These are phyloP conservation scores for Chelon labrosus DNA, from an alignment of 2,797 vertebrate species.

Conservation along the genomic window DNA sequence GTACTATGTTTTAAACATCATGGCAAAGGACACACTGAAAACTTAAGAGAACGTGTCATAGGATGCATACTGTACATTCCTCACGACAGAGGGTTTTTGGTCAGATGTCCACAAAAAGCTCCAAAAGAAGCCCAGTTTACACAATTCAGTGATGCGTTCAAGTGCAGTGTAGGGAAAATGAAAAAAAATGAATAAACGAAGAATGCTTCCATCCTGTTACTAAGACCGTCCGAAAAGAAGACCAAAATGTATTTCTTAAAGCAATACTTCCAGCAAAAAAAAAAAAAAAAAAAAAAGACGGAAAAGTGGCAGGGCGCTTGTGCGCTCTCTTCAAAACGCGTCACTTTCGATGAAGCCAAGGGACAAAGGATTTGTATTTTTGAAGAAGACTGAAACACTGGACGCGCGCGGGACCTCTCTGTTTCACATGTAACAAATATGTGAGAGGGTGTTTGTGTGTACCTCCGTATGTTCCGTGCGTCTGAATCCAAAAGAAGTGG, in stretches of 20 bases:
- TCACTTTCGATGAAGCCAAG: conserved; percentile 39
- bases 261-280: conserved; percentile 86
- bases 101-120: conserved; percentile 15
- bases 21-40: conserved; percentile 9
- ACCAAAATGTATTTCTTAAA: conserved; percentile 83
- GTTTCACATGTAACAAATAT: conserved; percentile 59
- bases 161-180: conserved; percentile 4
- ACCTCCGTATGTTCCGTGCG: conserved; percentile 47
- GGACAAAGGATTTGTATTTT: conserved; percentile 63
- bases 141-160: conserved; percentile 9
- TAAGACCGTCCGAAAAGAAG: conserved; percentile 63
- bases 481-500: conserved; percentile 53
- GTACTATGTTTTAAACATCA: conserved; percentile 29
- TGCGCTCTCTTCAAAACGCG: conserved; percentile 24
- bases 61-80: conserved; percentile 33
- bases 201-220: conserved; percentile 45
- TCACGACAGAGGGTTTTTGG: conserved; percentile 17
- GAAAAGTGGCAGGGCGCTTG: conserved; percentile 1
- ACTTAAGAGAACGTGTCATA: background rate
- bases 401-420: conserved; percentile 45
- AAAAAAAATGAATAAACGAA: background rate
- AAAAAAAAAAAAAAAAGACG: conserved; percentile 11
- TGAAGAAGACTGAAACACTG: conserved; percentile 49
- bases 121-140: conserved; percentile 10
- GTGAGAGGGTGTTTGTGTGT: conserved; percentile 57